Evolutionary conservation across 2,797 vertebrate species (phyloP), one percentile per base, ranked within the genome.

Genomic region (Aulostomus chinensis): DNA sequence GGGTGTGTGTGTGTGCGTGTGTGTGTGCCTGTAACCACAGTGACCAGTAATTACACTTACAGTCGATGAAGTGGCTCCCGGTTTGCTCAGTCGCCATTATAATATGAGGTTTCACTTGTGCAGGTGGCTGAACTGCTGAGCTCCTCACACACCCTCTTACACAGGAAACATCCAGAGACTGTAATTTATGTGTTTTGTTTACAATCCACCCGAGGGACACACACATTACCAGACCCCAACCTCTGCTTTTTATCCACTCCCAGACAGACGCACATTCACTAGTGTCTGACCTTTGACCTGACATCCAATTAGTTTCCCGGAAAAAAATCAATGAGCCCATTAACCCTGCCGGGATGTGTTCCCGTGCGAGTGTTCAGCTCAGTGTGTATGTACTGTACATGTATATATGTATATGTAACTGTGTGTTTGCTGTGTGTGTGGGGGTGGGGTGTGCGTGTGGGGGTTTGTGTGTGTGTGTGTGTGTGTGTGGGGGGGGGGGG

Each of bases 261-360:
- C 33, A 51, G 41, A 61, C 43, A 35, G n/a, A 49, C 41, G 21
- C 45, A 42, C 55, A 15, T 17, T 53, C 42, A 26, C 33, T 4
- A 2, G 43, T 17, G 29, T 59, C 54, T 36, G 22, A 68, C 63
- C 51, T 74, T 68, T 75, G 38, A 77, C 55, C 11, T 46, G 18
- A 25, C 24, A 36, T 68, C 43, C 58, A 70, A 59, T 66, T 76
- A 64, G 54, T 65, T 70, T 41, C 39, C 26, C 3, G 1, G 29
- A 20, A 60, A 65, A 38, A 55, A 72, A 75, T 81, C 68, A 58
- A 68, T 73, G 45, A 65, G 30, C 25, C 69, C 50, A 70, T 80
- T 81, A 73, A 69, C 54, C 24, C 38, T 25, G 22, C 32, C 45
- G 0, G 18, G 25, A 12, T 47, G 17, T 22, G 33, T 59, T 28